These are phyloP conservation scores for Noctua janthe DNA, from an alignment of 2,888 invertebrate genomes.

Conservation along the genomic window DNA sequence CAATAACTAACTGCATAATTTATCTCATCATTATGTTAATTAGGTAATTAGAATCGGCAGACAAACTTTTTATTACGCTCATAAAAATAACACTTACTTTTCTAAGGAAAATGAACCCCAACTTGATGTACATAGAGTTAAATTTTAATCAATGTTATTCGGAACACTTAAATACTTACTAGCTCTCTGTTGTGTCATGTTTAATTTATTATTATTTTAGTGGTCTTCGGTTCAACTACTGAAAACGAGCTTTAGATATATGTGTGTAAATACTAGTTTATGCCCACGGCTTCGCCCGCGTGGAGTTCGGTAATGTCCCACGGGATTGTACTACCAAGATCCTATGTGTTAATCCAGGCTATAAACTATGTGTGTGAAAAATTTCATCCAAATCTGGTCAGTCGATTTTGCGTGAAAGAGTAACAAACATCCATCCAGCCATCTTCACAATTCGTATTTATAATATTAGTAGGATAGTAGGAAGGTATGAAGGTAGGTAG, in stretches of 20 bases:
- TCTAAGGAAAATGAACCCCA: background rate
- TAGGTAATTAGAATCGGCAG: background rate
- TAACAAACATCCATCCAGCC: too few species aligned
- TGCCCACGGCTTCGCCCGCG: too few species aligned
- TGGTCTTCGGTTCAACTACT: background rate
- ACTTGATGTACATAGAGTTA: accelerated
- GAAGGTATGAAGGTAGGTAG: too few species aligned
- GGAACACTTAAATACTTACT: background rate
- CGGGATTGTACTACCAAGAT: too few species aligned
- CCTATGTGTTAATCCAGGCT: too few species aligned
- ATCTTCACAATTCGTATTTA: too few species aligned
- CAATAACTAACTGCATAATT: background rate
- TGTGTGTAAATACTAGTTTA: background rate
- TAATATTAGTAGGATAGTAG: too few species aligned
- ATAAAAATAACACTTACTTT: background rate
- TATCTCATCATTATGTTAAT: slow-evolving; percentile 1
- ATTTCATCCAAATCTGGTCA: too few species aligned
- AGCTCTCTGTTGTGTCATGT: background rate
- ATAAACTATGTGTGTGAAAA: too few species aligned
- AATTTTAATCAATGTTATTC: background rate
- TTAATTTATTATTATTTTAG: slow-evolving; percentile 2
- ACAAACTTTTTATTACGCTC: slow-evolving; percentile 26
- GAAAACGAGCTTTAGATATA: background rate
- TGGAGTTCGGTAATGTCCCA: too few species aligned
- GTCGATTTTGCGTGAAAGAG: too few species aligned